A percentile compares a stretch with the other conserved stretches of the same genome.
phyloP scores from a whole-genome alignment of 2,113 vertebrate species.

The Leptobrachium leishanense region DNA sequence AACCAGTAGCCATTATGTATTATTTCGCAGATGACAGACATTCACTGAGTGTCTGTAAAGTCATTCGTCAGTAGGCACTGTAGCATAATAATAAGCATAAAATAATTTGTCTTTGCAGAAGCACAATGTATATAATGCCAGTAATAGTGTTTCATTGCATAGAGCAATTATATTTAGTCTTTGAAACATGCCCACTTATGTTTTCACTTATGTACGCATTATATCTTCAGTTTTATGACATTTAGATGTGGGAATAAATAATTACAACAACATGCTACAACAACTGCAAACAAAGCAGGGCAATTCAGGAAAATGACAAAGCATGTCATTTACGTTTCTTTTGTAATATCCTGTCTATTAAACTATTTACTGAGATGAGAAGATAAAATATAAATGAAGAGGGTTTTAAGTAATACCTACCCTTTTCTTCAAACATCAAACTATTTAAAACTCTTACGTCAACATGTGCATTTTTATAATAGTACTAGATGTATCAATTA shows the following conservation, averaged over 20 bases:
- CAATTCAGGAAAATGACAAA: neutral
- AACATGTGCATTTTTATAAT: too few relatives aligned
- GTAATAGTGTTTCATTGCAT: slow-evolving; percentile 5
- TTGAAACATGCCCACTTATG: slow-evolving; percentile 1
- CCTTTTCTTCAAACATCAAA: too few relatives aligned
- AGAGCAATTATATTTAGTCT: neutral
- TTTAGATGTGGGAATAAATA: neutral
- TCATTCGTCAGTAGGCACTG: neutral
- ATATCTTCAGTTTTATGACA: slow-evolving; percentile 7
- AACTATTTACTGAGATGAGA: neutral
- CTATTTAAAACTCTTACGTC: too few relatives aligned
- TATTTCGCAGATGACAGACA: neutral
- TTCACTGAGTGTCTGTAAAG: neutral
- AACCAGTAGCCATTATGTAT: neutral
- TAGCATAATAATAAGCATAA: neutral
- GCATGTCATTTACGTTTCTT: neutral
- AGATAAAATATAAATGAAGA: too few relatives aligned
- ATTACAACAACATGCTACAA: neutral
- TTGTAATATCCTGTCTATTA: neutral
- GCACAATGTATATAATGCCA: neutral
- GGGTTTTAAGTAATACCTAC: too few relatives aligned
- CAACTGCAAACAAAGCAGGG: neutral
- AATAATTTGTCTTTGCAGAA: slow-evolving; percentile 11
- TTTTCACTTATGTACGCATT: neutral
- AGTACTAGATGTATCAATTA: too few relatives aligned